phyloP scores from a whole-genome alignment of 1,140 invertebrate species.

The Drosophila sechellia region DNA sequence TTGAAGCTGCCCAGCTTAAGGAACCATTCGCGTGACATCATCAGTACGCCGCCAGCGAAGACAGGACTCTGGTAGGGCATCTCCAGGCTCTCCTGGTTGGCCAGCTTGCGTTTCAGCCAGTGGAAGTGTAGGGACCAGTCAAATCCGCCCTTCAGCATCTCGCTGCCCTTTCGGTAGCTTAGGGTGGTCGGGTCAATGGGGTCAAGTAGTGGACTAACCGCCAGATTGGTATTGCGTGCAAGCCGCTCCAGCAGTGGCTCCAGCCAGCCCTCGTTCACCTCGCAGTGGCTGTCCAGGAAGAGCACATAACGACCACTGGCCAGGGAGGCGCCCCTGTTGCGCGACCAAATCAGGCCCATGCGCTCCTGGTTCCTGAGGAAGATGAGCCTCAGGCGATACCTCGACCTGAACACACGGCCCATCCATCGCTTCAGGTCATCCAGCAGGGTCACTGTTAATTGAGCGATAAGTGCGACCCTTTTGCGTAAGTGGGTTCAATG shows the following conservation, averaged over 20 bases:
- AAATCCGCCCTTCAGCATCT: slow-evolving; percentile 93
- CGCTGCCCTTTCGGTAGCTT: slow-evolving; percentile 86
- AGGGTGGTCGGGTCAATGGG: slow-evolving; percentile 87
- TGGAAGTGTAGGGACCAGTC: slow-evolving; percentile 98
- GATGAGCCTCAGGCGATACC: slow-evolving; percentile 9
- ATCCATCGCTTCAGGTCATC: slow-evolving; percentile 85
- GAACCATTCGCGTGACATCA: slow-evolving; percentile 91
- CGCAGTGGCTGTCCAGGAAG: slow-evolving; percentile 94
- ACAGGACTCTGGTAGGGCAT: slow-evolving; percentile 87
- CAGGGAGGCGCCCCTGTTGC: slow-evolving; percentile 88
- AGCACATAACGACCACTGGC: slow-evolving; percentile 90
- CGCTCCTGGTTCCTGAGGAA: slow-evolving; percentile 88
- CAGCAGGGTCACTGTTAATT: slow-evolving; percentile 37
- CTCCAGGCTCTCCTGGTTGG: slow-evolving; percentile 18
- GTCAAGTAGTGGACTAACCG: slow-evolving; percentile 87
- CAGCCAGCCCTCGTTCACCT: slow-evolving; percentile 89
- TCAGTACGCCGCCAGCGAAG: slow-evolving; percentile 92
- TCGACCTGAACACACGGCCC: slow-evolving; percentile 84
- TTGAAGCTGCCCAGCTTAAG: slow-evolving; percentile 93
- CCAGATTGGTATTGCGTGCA: slow-evolving; percentile 63
- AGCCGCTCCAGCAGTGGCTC: slow-evolving; percentile 87
- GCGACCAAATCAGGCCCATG: slow-evolving; percentile 91
- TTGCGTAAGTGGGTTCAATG: too few species aligned
- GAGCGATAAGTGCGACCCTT: not conserved
- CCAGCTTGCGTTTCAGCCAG: slow-evolving; percentile 90